Evolutionary conservation across 2,888 invertebrate genomes (phyloP), one percentile per base, ranked within the genome.

Genomic region (Acrocyrtus sp.): DNA sequence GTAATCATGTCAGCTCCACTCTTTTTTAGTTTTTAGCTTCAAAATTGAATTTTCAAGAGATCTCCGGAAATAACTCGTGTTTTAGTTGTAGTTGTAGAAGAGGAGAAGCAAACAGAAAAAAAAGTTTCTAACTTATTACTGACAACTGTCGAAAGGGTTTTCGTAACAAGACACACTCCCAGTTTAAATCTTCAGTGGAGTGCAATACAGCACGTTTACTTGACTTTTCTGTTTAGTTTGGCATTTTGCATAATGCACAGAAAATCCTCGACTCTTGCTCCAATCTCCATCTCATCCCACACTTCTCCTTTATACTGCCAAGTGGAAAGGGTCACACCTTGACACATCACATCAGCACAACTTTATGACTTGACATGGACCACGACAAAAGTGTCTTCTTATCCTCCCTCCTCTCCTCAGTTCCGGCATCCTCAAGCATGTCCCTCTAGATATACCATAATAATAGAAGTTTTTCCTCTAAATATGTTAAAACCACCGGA

Each of bases 401-500:
- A 34, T 34, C 34, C 34, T 34, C 12, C 12, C 34, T 12, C 34
- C 34, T 34, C 34, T 12, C 5, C 34, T 34, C 34, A 34, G 34
- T 34, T 34, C 34, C 34, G 34, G 34, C 34, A 34, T n/a, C n/a
- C n/a, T n/a, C n/a, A n/a, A n/a, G n/a, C n/a, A n/a, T n/a, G n/a
- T n/a, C n/a, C n/a, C n/a, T n/a, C n/a, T n/a, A n/a, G n/a, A n/a
- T n/a, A n/a, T n/a, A n/a, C n/a, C n/a, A n/a, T n/a, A n/a, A n/a
- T n/a, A n/a, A n/a, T n/a, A n/a, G 34, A 8, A 34, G 34, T 34
- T 34, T 34, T 34, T 12, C 12, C 34, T 34, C 34, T 54, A 62
- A 69, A 69, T 51, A 72, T 62, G 61, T 21, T 69, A 61, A 60
- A 63, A 63, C 57, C 70, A 63, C 63, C 54, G 51, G 70, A 72